A percentile compares a stretch with the other conserved stretches of the same genome.
Evolutionary conservation across 2,888 invertebrate species (phyloP).

Genomic region (Megastigmus dorsalis): DNA sequence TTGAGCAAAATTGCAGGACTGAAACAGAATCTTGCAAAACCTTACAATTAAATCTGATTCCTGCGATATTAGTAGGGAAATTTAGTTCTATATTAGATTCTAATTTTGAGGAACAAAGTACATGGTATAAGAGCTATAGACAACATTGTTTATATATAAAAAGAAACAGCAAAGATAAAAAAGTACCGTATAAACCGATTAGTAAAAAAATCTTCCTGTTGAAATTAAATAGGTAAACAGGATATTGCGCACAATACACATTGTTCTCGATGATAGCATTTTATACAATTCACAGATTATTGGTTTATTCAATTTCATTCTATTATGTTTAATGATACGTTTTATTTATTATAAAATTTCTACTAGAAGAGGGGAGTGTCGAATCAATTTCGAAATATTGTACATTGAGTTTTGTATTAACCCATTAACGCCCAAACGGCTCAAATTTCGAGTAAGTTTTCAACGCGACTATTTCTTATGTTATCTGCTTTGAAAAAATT

Average conservation of each 20-base stretch:
- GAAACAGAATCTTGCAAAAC: slow-evolving; percentile 24
- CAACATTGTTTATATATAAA: neutral
- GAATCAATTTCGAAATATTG: neutral
- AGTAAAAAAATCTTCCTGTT: neutral
- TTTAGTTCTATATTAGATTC: no score
- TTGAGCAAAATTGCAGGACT: neutral
- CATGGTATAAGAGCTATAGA: slow-evolving; percentile 4
- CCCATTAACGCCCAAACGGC: no score
- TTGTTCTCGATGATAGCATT: slow-evolving; percentile 56
- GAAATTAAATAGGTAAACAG: slow-evolving; percentile 26
- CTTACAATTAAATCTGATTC: neutral
- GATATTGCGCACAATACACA: slow-evolving; percentile 63
- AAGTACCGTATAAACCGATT: neutral
- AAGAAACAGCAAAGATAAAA: no score
- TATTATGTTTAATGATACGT: slow-evolving; percentile 10
- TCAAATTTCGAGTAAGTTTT: no score
- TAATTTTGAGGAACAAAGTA: slow-evolving; percentile 47
- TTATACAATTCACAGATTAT: slow-evolving; percentile 13
- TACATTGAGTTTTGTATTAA: no score
- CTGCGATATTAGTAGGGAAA: neutral
- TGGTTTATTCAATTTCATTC: slow-evolving; percentile 3
- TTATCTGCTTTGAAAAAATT: no score
- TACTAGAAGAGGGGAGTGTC: slow-evolving; percentile 32
- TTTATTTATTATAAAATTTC: slow-evolving; percentile 34
- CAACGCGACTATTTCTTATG: no score